Conservation (phyloP, 2,888 invertebrate species). For the Hypsopygia costalis region DNA sequence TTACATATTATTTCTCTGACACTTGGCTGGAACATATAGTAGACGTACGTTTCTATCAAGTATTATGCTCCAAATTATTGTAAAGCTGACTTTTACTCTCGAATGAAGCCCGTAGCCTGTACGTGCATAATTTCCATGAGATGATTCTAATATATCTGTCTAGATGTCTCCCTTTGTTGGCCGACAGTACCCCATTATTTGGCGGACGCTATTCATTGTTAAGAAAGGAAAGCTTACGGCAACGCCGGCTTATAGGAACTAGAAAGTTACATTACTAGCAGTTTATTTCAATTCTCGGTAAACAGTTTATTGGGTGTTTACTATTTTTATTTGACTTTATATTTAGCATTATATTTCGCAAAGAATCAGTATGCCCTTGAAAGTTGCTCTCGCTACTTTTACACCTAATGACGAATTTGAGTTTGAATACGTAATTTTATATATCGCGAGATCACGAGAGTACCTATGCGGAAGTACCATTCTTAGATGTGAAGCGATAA, state of each 20-base stretch:
- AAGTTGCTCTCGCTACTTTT: no score
- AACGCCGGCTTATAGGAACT: not conserved
- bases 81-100: slow-evolving; percentile 23
- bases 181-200: slow-evolving; percentile 38
- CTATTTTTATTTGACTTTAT: not conserved
- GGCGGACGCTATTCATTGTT: slow-evolving; percentile 14
- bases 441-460: no score
- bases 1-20: no score
- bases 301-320: slow-evolving; percentile 1
- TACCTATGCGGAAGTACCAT: no score
- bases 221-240: not conserved
- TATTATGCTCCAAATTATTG: slow-evolving; percentile 17
- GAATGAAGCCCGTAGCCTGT: slow-evolving; percentile 25
- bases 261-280: slow-evolving; percentile 1
- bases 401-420: no score
- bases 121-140: slow-evolving; percentile 48
- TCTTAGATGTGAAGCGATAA: no score
- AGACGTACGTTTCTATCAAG: no score
- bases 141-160: slow-evolving; percentile 49
- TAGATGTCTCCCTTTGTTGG: slow-evolving; percentile 50
- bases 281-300: slow-evolving; percentile 1
- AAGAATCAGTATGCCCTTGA: no score
- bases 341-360: no score
- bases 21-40: no score
- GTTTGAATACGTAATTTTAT: no score